These are phyloP conservation scores for Sebastiscus tertius DNA, from an alignment of 2,797 vertebrate species.

Conservation along the genomic window DNA sequence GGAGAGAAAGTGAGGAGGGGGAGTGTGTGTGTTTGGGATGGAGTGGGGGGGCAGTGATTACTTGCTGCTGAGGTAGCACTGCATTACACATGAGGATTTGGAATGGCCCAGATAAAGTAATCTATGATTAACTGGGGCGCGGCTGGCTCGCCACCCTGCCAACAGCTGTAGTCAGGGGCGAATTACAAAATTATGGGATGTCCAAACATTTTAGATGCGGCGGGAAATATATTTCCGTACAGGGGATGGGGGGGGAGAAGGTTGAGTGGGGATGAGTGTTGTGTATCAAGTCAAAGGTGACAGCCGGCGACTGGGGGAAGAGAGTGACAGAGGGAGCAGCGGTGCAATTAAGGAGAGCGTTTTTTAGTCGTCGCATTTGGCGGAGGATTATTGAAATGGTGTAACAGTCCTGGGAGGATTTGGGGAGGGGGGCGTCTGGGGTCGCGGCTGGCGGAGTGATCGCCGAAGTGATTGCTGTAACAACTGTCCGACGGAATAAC, in stretches of 20 bases:
- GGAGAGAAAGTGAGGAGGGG: constrained; percentile 44
- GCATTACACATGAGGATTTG: constrained; percentile 83
- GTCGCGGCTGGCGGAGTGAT: constrained; percentile 63
- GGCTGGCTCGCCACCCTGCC: constrained; percentile 72
- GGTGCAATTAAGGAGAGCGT: constrained; percentile 57
- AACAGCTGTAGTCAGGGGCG: constrained; percentile 80
- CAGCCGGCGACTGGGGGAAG: constrained; percentile 5
- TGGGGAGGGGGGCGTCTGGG: constrained; percentile 17
- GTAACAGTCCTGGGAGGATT: constrained; percentile 29
- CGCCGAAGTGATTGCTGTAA: constrained; percentile 73
- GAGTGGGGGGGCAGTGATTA: constrained; percentile 72
- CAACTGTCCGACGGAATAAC: constrained; percentile 78
- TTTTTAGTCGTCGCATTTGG: constrained; percentile 41
- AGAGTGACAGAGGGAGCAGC: constrained; percentile 20
- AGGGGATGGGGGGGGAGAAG: not conserved
- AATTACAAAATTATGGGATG: constrained; percentile 81
- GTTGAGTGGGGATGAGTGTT: constrained; percentile 28
- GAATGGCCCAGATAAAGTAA: constrained; percentile 86
- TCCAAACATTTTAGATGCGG: constrained; percentile 73
- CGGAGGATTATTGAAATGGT: constrained; percentile 39
- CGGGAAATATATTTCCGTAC: constrained; percentile 44
- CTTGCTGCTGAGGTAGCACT: constrained; percentile 80
- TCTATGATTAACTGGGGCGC: constrained; percentile 84
- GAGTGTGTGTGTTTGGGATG: constrained; percentile 26
- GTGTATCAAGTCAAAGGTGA: constrained; percentile 59